A percentile compares a stretch with the other conserved stretches of the same genome.
phyloP scores from a whole-genome alignment of 2,888 invertebrate species.

The Stenolophus ochropezus region DNA sequence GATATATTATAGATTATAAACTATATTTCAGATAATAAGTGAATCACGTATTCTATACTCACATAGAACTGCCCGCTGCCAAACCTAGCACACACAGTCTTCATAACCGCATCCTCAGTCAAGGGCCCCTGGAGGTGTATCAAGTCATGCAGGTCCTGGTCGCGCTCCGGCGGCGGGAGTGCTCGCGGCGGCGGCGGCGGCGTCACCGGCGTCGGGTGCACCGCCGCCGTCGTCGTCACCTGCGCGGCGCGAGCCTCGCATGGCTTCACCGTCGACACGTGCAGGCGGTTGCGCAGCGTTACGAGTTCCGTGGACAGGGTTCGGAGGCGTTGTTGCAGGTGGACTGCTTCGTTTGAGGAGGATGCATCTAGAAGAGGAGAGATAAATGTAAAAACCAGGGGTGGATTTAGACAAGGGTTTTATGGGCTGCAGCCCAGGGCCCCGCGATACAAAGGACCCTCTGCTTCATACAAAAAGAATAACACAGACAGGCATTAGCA shows the following conservation, averaged over 20 bases:
- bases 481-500: too few species aligned
- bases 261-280: conserved; percentile 77
- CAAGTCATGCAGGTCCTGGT: conserved; percentile 85
- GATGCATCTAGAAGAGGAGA: conserved; percentile 87
- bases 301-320: conserved; percentile 94
- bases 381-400: too few species aligned
- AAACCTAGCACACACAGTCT: conserved; percentile 93
- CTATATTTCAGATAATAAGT: too few species aligned
- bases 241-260: conserved; percentile 34
- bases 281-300: conserved; percentile 91
- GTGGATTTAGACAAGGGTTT: too few species aligned
- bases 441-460: too few species aligned
- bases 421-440: too few species aligned
- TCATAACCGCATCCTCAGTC: conserved; percentile 94
- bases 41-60: conserved; percentile 72
- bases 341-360: conserved; percentile 95
- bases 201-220: conserved; percentile 71
- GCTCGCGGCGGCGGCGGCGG: conserved; percentile 71
- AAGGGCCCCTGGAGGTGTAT: conserved; percentile 94
- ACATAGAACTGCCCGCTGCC: conserved; percentile 91
- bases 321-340: conserved; percentile 92
- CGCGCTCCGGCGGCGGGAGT: conserved; percentile 61
- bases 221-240: conserved; percentile 61
- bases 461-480: too few species aligned
- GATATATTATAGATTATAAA: too few species aligned